phyloP scores from a whole-genome alignment of 2,113 vertebrate genomes.

The Tinamus guttatus region DNA sequence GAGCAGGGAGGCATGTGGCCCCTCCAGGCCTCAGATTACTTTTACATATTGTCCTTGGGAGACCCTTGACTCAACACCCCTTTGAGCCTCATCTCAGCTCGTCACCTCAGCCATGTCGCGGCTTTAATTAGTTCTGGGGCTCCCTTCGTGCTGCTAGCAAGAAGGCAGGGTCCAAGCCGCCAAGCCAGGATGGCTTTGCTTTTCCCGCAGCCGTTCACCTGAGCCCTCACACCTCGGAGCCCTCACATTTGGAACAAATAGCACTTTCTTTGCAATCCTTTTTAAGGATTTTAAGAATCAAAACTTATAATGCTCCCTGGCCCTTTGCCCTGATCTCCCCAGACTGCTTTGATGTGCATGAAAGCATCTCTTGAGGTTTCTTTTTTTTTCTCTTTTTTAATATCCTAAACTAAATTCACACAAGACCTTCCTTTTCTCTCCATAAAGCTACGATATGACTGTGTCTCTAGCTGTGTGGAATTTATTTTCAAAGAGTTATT shows the following conservation, averaged over 20 bases:
- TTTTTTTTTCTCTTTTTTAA: conserved; percentile 69
- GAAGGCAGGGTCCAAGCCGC: neutral
- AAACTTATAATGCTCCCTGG: conserved; percentile 39
- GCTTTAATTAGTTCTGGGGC: neutral
- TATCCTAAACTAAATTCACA: conserved; percentile 64
- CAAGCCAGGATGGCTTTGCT: conserved; percentile 15
- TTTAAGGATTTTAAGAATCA: conserved; percentile 2
- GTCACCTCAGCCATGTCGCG: neutral
- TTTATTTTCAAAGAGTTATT: conserved; percentile 35
- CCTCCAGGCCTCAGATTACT: neutral
- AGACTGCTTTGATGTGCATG: conserved; percentile 57
- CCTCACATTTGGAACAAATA: conserved; percentile 64
- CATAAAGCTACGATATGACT: neutral
- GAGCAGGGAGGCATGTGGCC: neutral
- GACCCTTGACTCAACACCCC: neutral
- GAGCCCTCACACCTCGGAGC: conserved; percentile 49
- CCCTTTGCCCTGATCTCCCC: conserved; percentile 53
- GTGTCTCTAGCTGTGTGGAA: conserved; percentile 7
- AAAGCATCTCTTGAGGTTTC: conserved; percentile 61
- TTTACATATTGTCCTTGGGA: neutral
- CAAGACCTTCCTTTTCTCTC: conserved; percentile 42
- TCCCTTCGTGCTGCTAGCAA: neutral
- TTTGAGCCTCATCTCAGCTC: neutral
- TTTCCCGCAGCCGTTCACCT: conserved; percentile 56
- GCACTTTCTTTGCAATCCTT: neutral